These are phyloP conservation scores for Coranthus polyacanthus DNA, from an alignment of 2,797 vertebrate genomes.

Conservation along the genomic window DNA sequence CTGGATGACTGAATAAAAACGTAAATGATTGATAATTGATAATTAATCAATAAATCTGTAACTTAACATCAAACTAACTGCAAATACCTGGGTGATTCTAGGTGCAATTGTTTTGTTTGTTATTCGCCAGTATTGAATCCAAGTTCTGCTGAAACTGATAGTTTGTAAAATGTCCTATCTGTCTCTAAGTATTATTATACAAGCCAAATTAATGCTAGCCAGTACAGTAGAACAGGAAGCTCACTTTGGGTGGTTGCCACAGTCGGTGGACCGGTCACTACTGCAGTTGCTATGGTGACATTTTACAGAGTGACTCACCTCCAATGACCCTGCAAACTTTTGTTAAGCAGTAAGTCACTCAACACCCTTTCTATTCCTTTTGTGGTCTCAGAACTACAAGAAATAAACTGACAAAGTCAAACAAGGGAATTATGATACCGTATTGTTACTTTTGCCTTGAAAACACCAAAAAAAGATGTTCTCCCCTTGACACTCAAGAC, in stretches of 20 bases:
- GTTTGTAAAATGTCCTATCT: too few relatives aligned
- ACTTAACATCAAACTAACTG: too few relatives aligned
- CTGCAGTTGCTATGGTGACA: slow-evolving; percentile 30
- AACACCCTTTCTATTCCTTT: slow-evolving; percentile 40
- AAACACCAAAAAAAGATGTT: slow-evolving; percentile 58
- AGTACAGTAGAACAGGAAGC: slow-evolving; percentile 23
- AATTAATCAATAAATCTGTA: too few relatives aligned
- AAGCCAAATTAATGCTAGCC: too few relatives aligned
- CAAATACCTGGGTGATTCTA: too few relatives aligned
- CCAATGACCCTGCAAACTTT: slow-evolving; percentile 38
- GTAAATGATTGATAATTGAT: too few relatives aligned
- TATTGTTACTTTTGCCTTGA: slow-evolving; percentile 73
- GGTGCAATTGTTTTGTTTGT: too few relatives aligned
- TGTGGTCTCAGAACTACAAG: slow-evolving; percentile 43
- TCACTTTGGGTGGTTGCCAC: neutral
- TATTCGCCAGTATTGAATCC: too few relatives aligned
- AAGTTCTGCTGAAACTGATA: too few relatives aligned
- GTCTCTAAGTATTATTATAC: too few relatives aligned
- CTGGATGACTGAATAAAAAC: too few relatives aligned
- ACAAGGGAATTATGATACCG: slow-evolving; percentile 27
- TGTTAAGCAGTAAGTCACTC: slow-evolving; percentile 43
- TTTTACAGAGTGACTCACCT: slow-evolving; percentile 38
- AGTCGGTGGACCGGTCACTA: slow-evolving; percentile 11
- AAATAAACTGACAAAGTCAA: slow-evolving; percentile 49
- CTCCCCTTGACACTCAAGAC: slow-evolving; percentile 39